Evolutionary conservation across 2,797 vertebrate genomes (phyloP).

Genomic region (Pseudochaenichthys georgianus): DNA sequence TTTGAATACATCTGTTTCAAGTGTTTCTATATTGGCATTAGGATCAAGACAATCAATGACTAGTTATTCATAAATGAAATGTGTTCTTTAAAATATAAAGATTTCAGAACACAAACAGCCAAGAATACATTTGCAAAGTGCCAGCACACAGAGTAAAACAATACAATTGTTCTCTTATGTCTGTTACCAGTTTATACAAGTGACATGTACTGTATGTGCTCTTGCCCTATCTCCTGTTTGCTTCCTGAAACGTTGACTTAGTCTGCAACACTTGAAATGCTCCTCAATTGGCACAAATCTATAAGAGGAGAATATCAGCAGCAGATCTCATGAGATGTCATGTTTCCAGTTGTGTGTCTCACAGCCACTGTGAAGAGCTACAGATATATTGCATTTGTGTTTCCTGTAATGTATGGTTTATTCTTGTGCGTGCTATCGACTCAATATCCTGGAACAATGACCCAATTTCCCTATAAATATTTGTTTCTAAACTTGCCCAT

Average conservation of each 20-base stretch:
- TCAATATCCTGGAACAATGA: slow-evolving; percentile 20
- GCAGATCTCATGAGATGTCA: neutral
- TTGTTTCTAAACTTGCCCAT: slow-evolving; percentile 20
- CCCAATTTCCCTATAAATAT: slow-evolving; percentile 48
- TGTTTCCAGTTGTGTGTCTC: slow-evolving; percentile 24
- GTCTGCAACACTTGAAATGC: neutral
- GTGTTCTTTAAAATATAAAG: neutral
- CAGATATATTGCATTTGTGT: slow-evolving; percentile 7
- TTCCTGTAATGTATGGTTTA: slow-evolving; percentile 29
- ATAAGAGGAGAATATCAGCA: neutral
- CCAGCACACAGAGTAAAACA: neutral
- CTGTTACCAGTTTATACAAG: neutral
- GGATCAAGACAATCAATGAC: neutral
- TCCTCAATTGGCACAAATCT: neutral
- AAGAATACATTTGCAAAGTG: neutral
- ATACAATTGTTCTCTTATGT: neutral
- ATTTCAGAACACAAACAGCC: neutral
- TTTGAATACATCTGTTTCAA: too few species aligned
- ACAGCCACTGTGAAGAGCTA: neutral
- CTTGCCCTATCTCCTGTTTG: neutral
- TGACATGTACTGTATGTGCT: neutral
- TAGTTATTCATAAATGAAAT: neutral
- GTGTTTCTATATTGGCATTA: neutral
- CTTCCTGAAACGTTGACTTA: neutral
- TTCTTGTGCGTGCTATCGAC: neutral